Conservation (phyloP, 2,797 vertebrate genomes). For the Platyrinchus mystaceus region DNA sequence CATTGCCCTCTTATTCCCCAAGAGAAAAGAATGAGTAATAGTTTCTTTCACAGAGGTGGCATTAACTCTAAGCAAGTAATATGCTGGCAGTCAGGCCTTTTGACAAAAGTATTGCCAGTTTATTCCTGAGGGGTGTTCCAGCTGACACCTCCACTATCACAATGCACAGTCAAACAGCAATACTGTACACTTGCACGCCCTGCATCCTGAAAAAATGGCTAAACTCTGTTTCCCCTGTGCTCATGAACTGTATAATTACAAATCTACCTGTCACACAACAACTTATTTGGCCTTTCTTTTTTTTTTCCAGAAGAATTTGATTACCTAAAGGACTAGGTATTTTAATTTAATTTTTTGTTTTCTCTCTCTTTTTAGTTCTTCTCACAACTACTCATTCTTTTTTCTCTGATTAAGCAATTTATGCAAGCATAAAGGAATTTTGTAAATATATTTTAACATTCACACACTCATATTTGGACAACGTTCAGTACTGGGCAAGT, state of each 20-base stretch:
- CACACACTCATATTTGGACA: neutral
- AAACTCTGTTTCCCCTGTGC: neutral
- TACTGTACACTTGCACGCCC: rapidly evolving
- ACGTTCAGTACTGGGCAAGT: neutral
- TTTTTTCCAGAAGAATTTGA: neutral
- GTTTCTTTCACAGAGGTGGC: neutral
- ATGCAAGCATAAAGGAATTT: neutral
- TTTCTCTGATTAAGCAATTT: neutral
- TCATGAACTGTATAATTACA: neutral
- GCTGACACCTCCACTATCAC: neutral
- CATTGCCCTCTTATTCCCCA: neutral
- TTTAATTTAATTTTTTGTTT: neutral
- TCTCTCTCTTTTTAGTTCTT: neutral
- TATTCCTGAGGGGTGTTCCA: neutral
- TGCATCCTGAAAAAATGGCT: neutral
- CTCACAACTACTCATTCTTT: neutral
- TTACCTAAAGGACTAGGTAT: neutral
- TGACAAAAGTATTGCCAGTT: neutral
- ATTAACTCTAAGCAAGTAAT: neutral
- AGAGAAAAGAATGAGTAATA: neutral
- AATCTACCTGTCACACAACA: neutral
- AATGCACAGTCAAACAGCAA: neutral
- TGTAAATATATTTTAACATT: neutral
- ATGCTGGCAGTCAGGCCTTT: neutral
- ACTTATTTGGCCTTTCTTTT: neutral